phyloP scores from a whole-genome alignment of 1,140 invertebrate genomes.

The Lepidurus packardi region DNA sequence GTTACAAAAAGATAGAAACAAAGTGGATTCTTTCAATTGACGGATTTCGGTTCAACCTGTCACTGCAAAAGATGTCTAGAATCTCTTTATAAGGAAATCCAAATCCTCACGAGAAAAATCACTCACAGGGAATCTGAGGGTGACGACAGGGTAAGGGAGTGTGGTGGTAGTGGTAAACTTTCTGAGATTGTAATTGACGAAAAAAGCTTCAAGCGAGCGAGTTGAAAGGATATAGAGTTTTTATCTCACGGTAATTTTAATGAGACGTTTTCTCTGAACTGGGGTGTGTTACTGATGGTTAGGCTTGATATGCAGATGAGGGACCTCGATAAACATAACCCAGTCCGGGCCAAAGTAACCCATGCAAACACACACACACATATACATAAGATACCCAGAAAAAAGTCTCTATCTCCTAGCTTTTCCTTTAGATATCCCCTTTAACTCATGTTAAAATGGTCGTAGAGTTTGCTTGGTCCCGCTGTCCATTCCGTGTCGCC shows the following conservation, averaged over 20 bases:
- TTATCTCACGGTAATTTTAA: constrained; percentile 16
- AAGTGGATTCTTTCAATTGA: too few species aligned
- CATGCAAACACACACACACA: background rate
- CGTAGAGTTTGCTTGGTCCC: background rate
- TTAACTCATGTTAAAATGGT: constrained; percentile 8
- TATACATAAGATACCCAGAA: background rate
- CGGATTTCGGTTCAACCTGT: too few species aligned
- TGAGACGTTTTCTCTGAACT: constrained; percentile 21
- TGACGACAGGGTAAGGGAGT: background rate
- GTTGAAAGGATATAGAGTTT: constrained; percentile 4
- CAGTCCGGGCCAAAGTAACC: background rate
- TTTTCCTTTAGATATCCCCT: background rate
- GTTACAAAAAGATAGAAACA: too few species aligned
- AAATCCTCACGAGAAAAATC: background rate
- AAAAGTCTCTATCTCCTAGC: background rate
- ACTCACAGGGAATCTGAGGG: background rate
- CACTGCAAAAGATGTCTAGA: too few species aligned
- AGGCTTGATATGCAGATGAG: constrained; percentile 18
- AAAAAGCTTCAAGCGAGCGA: background rate
- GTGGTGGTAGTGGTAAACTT: background rate
- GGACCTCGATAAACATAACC: constrained; percentile 17
- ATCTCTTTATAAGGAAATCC: too few species aligned
- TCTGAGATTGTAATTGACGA: background rate
- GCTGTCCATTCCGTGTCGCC: background rate
- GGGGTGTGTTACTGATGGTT: constrained; percentile 21